Percentiles rank a stretch among this genome's conserved stretches.
phyloP scores from a whole-genome alignment of 2,797 vertebrate genomes.

The Premnoplex brunnescens region DNA sequence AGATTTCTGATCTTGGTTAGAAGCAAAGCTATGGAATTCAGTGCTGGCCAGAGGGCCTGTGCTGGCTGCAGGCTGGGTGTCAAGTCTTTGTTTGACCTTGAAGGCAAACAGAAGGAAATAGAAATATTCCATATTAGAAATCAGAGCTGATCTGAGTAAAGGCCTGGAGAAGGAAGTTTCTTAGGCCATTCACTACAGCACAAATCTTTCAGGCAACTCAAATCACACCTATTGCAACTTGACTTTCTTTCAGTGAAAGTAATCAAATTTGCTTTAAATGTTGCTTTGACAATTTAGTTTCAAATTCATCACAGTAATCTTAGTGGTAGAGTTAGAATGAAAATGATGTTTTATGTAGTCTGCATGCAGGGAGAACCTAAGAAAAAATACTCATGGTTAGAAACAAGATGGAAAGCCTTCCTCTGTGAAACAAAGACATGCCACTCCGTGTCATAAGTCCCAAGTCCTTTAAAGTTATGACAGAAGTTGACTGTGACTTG shows the following conservation, averaged over 20 bases:
- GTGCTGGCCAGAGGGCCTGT: neutral
- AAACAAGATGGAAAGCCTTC: neutral
- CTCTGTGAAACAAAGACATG: constrained; percentile 31
- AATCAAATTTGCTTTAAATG: neutral
- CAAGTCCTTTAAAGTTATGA: constrained; percentile 27
- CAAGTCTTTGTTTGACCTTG: neutral
- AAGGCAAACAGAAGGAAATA: neutral
- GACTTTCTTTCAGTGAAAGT: neutral
- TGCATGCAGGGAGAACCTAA: neutral
- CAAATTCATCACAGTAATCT: neutral
- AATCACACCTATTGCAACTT: neutral
- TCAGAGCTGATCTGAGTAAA: neutral
- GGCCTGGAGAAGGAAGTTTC: neutral
- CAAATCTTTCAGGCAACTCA: neutral
- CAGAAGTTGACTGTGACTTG: constrained; percentile 41
- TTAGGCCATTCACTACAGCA: neutral
- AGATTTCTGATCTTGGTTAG: neutral
- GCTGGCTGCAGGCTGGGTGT: constrained; percentile 1
- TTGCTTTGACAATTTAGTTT: neutral
- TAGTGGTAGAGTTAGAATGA: neutral
- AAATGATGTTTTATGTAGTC: neutral
- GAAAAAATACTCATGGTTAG: neutral
- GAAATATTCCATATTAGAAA: neutral
- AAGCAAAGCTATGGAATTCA: neutral
- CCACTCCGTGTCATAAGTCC: neutral